Evolutionary conservation across 1,140 invertebrate species (phyloP).

Genomic region (Drosophila murphyi): DNA sequence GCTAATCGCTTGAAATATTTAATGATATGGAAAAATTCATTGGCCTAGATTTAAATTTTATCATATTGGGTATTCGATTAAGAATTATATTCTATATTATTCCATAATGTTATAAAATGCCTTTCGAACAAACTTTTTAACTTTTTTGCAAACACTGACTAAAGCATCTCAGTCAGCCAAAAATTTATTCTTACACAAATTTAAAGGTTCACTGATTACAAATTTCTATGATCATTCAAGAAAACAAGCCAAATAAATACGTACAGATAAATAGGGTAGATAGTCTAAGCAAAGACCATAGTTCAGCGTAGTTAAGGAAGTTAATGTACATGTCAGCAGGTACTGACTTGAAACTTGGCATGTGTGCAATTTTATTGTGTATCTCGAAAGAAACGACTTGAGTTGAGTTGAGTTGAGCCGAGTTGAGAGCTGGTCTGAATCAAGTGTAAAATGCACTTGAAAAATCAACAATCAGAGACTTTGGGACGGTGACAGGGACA

Average conservation of each 20-base stretch:
- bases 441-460: constrained; percentile 75
- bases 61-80: no score
- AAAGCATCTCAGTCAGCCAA: no score
- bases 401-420: constrained; percentile 24
- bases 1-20: no score
- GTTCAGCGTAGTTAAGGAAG: constrained; percentile 20
- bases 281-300: constrained; percentile 1
- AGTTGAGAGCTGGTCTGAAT: constrained; percentile 43
- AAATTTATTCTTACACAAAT: background rate
- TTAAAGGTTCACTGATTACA: background rate
- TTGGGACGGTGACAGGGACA: background rate
- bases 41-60: no score
- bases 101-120: no score
- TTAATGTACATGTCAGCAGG: constrained; percentile 29
- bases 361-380: constrained; percentile 60
- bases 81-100: no score
- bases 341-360: constrained; percentile 37
- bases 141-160: no score
- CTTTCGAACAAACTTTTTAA: no score
- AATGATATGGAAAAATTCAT: no score
- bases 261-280: background rate
- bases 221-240: background rate
- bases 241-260: background rate
- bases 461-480: constrained; percentile 55
- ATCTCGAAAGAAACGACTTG: constrained; percentile 19